Conservation (phyloP, 1,140 invertebrate species). For the Cydia fagiglandana region DNA sequence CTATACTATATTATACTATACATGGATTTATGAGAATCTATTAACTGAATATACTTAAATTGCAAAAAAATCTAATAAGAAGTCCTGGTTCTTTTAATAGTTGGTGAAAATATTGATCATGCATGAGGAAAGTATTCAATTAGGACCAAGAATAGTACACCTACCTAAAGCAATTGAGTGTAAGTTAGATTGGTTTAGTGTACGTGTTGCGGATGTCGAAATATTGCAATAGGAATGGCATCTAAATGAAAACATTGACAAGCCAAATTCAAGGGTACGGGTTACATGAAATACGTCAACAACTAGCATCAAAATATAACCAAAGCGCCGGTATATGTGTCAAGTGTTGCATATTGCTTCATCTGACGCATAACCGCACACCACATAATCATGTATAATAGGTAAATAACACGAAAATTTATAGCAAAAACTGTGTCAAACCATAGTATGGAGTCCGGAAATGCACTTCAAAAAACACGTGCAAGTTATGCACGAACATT, state of each 20-base stretch:
- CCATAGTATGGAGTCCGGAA: slow-evolving; percentile 12
- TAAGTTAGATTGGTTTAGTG: neutral
- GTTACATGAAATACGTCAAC: slow-evolving; percentile 41
- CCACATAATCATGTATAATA: slow-evolving; percentile 16
- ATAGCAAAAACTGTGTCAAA: slow-evolving; percentile 22
- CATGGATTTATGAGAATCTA: too few relatives aligned
- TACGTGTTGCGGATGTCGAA: slow-evolving; percentile 4
- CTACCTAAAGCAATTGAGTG: neutral
- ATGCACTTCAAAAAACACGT: slow-evolving; percentile 16
- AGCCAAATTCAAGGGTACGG: slow-evolving; percentile 51
- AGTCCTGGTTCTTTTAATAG: neutral
- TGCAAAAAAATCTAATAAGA: neutral
- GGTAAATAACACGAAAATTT: slow-evolving; percentile 30
- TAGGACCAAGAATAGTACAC: neutral
- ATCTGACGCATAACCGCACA: slow-evolving; percentile 23
- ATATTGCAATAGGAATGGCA: neutral
- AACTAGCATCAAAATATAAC: slow-evolving; percentile 52
- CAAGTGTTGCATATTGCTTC: slow-evolving; percentile 27
- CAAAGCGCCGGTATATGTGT: slow-evolving; percentile 58
- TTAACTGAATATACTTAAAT: too few relatives aligned
- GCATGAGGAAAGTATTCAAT: neutral
- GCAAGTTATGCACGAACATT: slow-evolving; percentile 21
- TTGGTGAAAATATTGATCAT: neutral
- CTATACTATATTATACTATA: too few relatives aligned
- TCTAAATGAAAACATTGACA: slow-evolving; percentile 14